Conservation (phyloP, 2,113 vertebrate genomes). For the Telmatochromis sp. region DNA sequence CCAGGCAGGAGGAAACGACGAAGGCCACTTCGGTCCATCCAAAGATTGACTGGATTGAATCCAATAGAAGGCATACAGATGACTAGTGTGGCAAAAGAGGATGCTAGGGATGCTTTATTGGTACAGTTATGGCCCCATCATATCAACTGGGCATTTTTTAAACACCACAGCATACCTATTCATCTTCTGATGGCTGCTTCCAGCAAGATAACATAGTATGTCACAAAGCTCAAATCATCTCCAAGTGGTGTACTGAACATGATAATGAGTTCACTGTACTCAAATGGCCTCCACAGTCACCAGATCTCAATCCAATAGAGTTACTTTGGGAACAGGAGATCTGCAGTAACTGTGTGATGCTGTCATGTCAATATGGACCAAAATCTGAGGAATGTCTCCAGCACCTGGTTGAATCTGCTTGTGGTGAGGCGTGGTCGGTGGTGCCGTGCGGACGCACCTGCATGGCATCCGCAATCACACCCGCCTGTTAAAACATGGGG, state of each 20-base stretch:
- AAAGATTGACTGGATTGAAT: neutral
- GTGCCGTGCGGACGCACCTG: neutral
- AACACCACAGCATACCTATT: neutral
- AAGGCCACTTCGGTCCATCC: neutral
- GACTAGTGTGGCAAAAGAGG: neutral
- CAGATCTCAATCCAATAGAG: neutral
- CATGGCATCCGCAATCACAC: neutral
- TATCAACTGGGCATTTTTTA: neutral
- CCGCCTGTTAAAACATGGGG: accelerated
- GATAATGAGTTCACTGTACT: neutral
- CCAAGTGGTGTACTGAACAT: neutral
- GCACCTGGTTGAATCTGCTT: neutral
- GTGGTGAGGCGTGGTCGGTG: neutral
- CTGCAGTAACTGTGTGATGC: neutral
- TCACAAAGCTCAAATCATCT: neutral
- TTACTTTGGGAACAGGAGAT: neutral
- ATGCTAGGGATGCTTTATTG: neutral
- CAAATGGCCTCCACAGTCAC: neutral
- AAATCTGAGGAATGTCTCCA: neutral
- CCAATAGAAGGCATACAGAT: neutral
- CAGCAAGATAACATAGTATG: neutral
- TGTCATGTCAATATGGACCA: neutral
- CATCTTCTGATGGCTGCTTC: neutral
- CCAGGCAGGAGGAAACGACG: neutral
- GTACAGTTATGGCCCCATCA: neutral